Percentiles rank a stretch among this genome's conserved stretches.
phyloP scores from a whole-genome alignment of 2,113 vertebrate species.

The Lucifuga dentata region DNA sequence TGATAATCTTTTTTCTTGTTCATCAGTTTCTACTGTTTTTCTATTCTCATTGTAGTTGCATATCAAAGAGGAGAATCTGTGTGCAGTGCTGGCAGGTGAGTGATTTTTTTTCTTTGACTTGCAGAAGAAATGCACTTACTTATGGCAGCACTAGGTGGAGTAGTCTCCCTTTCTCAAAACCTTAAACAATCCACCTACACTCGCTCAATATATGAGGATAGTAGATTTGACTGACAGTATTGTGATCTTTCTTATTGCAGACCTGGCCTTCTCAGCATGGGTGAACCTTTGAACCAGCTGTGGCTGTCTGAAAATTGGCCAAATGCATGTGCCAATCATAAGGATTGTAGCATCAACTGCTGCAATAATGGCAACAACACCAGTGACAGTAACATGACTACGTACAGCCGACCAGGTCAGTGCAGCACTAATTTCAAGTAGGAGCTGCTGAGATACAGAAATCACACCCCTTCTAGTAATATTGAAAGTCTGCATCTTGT shows the following conservation, averaged over 20 bases:
- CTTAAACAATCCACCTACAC: neutral
- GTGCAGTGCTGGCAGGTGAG: slow-evolving; percentile 93
- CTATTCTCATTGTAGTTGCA: slow-evolving; percentile 84
- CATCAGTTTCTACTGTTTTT: slow-evolving; percentile 54
- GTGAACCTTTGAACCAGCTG: slow-evolving; percentile 89
- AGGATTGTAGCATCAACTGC: slow-evolving; percentile 95
- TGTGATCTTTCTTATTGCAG: slow-evolving; percentile 76
- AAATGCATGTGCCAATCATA: slow-evolving; percentile 92
- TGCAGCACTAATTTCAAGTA: neutral
- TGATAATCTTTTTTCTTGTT: slow-evolving; percentile 8
- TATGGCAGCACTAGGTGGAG: slow-evolving; percentile 68
- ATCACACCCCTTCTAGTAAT: neutral
- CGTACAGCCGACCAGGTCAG: slow-evolving; percentile 95
- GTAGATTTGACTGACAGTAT: slow-evolving; percentile 59
- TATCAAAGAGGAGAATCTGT: slow-evolving; percentile 96
- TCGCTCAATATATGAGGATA: neutral
- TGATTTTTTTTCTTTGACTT: slow-evolving; percentile 46
- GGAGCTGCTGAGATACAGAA: slow-evolving; percentile 3
- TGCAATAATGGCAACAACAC: slow-evolving; percentile 92
- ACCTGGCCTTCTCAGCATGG: slow-evolving; percentile 92
- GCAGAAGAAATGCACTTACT: slow-evolving; percentile 23
- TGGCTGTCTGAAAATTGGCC: slow-evolving; percentile 97
- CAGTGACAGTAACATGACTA: slow-evolving; percentile 94
- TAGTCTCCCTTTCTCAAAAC: slow-evolving; percentile 45
- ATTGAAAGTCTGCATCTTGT: slow-evolving; percentile 7